These are phyloP conservation scores for Prunella strophiata DNA, from an alignment of 2,797 vertebrate genomes.

Conservation along the genomic window DNA sequence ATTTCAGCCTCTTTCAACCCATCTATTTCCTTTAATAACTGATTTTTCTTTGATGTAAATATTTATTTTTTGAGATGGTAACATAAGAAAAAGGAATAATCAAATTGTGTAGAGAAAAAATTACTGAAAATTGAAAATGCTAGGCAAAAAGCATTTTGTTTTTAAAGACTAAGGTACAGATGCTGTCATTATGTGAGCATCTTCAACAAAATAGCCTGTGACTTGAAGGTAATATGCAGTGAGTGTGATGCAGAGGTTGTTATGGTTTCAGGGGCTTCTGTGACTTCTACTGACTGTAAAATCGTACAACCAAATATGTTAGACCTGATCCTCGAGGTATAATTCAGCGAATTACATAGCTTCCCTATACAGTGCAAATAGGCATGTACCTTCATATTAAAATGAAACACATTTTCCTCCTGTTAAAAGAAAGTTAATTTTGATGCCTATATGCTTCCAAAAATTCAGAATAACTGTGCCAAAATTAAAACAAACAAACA, in stretches of 20 bases:
- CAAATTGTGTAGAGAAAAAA: neutral
- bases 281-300: constrained; percentile 15
- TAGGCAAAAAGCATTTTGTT: neutral
- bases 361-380: neutral
- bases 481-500: neutral
- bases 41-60: neutral
- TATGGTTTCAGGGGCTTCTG: constrained; percentile 12
- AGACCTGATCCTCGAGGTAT: neutral
- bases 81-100: neutral
- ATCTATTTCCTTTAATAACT: neutral
- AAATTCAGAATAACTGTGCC: neutral
- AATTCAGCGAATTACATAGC: neutral
- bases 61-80: neutral
- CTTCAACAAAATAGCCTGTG: neutral
- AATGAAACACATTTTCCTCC: neutral
- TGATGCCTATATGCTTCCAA: neutral
- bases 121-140: neutral
- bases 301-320: neutral
- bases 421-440: neutral
- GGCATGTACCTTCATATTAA: neutral
- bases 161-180: neutral
- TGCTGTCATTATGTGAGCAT: neutral
- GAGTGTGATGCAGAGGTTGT: neutral
- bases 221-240: neutral
- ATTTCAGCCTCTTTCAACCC: neutral